Base-by-base conservation (phyloP, 1,140 invertebrate species). In the Micrasema minimum region DNA sequence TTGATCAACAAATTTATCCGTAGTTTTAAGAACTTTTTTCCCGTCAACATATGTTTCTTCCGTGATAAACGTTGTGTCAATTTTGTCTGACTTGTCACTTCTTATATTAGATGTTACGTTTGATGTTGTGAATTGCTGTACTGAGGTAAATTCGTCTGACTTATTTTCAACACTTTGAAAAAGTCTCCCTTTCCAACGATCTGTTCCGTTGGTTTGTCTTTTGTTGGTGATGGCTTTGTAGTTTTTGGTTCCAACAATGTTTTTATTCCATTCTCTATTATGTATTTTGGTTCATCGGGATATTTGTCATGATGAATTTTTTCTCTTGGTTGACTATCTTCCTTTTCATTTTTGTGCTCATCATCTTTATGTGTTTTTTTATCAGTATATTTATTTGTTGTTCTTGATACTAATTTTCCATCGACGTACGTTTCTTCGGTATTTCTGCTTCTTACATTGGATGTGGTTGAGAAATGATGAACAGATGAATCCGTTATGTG, bases 201-300 rank as follows among this genome's bases (percentile, higher is more conserved):
- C 12, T 18, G 20, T 51, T 51, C 12, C 14, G 11, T 1, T 23
- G 48, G 48, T 51, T 51, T 20, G 7, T 20, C 20, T 23, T 23
- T 51, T 23, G 18, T 51, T 0, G 48, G 48, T 20, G 48, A 18
- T 18, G 48, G 10, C 68, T 72, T 20, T 61, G 31, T n/a, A 61
- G 43, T 45, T 65, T 62, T 64, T 43, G 67, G 26, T 9, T 69
- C 55, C 61, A 69, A 16, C 0, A 41, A 16, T 20, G 57, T 69
- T 69, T 22, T 69, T 2, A 61, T 61, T 37, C 67, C 67, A 69
- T 69, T 69, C 51, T 69, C 67, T n/a, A 69, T 62, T 11, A 69
- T 26, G 23, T 69, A 62, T 18, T 22, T 38, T 41, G 12, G 18
- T 46, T 55, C n/a, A n/a, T 38, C 65, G 4, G 2, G 55, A 9